These are phyloP conservation scores for Apomyelois bistriatella DNA, from an alignment of 2,888 invertebrate species.

Conservation along the genomic window DNA sequence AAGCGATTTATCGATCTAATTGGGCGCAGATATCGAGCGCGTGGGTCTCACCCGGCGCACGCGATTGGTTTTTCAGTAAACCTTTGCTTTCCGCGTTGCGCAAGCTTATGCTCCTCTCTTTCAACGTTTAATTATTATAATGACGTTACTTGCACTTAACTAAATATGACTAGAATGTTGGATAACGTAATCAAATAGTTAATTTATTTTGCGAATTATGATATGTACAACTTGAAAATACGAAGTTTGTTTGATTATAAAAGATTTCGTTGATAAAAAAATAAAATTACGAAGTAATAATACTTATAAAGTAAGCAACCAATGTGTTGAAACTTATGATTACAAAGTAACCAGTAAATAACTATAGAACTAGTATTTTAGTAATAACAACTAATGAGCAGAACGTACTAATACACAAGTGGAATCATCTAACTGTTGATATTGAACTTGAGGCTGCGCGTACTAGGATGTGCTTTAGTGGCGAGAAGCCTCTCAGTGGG, in stretches of 20 bases:
- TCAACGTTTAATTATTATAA: too few species aligned
- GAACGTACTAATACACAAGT: conserved; percentile 42
- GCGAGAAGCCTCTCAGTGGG: conserved; percentile 78
- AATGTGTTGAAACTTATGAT: conserved; percentile 27
- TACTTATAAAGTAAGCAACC: conserved; percentile 19
- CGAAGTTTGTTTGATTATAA: conserved; percentile 23
- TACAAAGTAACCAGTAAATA: conserved; percentile 27
- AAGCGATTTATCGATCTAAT: too few species aligned
- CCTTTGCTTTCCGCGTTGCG: too few species aligned
- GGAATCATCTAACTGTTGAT: conserved; percentile 66
- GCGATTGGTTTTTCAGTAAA: too few species aligned
- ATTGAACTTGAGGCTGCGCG: conserved; percentile 82
- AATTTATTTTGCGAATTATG: conserved; percentile 34
- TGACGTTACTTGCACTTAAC: too few species aligned
- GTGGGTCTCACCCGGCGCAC: too few species aligned
- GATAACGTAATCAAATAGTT: conserved; percentile 31
- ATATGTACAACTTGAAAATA: conserved; percentile 48
- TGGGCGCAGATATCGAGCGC: too few species aligned
- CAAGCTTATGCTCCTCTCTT: too few species aligned
- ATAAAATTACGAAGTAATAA: conserved; percentile 23
- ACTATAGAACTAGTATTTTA: conserved; percentile 38
- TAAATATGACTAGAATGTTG: conserved; percentile 42
- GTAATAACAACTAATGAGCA: conserved; percentile 66
- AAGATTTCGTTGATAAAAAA: conserved; percentile 40
- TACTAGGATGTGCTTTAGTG: conserved; percentile 79